phyloP scores from a whole-genome alignment of 2,888 invertebrate species.

The Noctuana brunneofusca region DNA sequence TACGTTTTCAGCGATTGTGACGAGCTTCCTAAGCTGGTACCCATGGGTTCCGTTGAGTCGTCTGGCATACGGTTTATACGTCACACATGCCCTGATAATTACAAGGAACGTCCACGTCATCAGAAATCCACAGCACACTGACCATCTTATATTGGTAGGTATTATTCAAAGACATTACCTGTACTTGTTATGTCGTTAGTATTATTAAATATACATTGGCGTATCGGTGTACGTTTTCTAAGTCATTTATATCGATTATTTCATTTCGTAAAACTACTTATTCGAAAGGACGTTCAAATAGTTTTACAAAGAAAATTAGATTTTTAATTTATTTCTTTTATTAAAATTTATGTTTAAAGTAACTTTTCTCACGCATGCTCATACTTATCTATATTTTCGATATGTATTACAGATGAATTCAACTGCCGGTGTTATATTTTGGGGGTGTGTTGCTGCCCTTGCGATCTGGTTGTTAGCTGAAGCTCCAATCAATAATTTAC shows the following conservation, averaged over 20 bases:
- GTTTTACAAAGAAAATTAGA: no score
- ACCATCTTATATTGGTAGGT: conserved; percentile 41
- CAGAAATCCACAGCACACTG: conserved; percentile 70
- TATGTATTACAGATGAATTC: conserved; percentile 60
- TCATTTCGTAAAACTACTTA: no score
- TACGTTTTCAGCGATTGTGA: conserved; percentile 62
- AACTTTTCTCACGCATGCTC: no score
- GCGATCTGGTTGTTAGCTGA: conserved; percentile 79
- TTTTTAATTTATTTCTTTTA: no score
- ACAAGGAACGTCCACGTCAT: conserved; percentile 73
- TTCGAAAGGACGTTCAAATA: no score
- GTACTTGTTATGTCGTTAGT: no score
- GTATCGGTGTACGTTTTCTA: no score
- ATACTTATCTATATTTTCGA: no score
- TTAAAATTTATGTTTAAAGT: no score
- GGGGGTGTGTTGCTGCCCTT: conserved; percentile 71
- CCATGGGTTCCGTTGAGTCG: conserved; percentile 83
- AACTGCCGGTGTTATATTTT: conserved; percentile 70
- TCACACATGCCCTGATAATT: conserved; percentile 81
- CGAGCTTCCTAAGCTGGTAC: conserved; percentile 77
- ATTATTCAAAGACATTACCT: background rate
- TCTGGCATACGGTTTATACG: conserved; percentile 83
- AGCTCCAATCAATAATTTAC: conserved; percentile 79
- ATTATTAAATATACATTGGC: no score
- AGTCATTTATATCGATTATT: no score